Evolutionary conservation across 2,888 invertebrate species (phyloP), one percentile per base, ranked within the genome.

Genomic region (Drosophila rellima): DNA sequence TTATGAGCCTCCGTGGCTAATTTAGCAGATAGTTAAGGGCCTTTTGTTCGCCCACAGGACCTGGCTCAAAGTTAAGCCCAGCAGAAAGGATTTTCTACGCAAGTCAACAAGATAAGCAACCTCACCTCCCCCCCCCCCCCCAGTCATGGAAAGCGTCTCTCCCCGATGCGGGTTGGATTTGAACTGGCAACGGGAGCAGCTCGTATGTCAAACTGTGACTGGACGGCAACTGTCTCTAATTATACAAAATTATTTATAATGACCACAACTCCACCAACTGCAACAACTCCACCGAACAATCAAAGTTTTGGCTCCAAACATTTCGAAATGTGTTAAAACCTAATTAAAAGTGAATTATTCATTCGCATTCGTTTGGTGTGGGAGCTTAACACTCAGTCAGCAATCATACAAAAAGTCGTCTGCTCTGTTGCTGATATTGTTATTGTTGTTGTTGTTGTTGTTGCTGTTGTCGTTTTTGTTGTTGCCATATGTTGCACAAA

Each of bases 271-370:
- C 56, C 39, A 52, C 39, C 26, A 42, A 42, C 52, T 50, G 23
- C 31, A 18, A 68, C 54, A 35, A 4, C 35, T 26, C 15, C 2
- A 17, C 47, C 52, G 39, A 57, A 61, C 70, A 66, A 67, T 70
- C 48, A 62, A 63, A 73, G 44, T 62, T 78, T 23, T 55, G 37
- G 44, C 37, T 52, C 44, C 37, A 55, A 64, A 59, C 68, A 57
- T 71, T 74, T 69, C 15, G 42, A 57, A 80, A 70, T 74, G 65
- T 75, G 78, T 74, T 80, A 82, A 82, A 82, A 88, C 84, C 88
- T 88, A 88, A 89, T 88, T 88, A 88, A 89, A 88, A 81, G 83
- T 82, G 76, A 88, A 88, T 88, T 88, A 88, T 89, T 89, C 88
- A 89, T 88, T 86, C 74, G 72, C 55, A 80, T 82, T 74, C 65